Conservation (phyloP, 2,888 invertebrate genomes). For the Orchesellides sinensis region DNA sequence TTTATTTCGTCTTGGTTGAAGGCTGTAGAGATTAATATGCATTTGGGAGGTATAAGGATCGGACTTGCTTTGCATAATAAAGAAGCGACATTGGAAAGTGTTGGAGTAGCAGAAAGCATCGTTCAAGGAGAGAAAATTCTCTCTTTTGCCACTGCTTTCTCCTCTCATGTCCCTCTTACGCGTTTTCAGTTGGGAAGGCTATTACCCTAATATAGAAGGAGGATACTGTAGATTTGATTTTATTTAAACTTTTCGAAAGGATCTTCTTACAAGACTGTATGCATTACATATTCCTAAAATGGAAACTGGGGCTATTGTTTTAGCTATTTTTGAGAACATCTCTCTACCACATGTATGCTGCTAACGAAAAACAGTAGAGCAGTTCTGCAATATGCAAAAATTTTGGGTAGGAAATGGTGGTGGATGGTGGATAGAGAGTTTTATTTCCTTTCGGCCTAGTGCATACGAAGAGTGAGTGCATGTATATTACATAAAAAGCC, state of each 20-base stretch:
- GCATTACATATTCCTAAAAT: neutral
- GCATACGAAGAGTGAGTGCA: too few relatives aligned
- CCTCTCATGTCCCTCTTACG: neutral
- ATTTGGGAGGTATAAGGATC: slow-evolving; percentile 66
- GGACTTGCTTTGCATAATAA: slow-evolving; percentile 70
- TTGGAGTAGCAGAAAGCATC: slow-evolving; percentile 9
- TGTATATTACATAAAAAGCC: too few relatives aligned
- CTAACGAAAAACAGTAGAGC: neutral
- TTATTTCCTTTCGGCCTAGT: too few relatives aligned
- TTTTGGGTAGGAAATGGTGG: too few relatives aligned
- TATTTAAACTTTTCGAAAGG: neutral
- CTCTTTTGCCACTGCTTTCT: neutral
- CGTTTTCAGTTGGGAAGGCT: neutral
- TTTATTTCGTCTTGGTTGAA: slow-evolving; percentile 68
- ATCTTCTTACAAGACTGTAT: neutral
- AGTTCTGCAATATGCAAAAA: neutral
- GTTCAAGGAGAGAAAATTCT: neutral
- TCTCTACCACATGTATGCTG: neutral
- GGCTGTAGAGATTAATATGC: slow-evolving; percentile 70
- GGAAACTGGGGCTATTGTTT: neutral
- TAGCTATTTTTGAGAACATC: neutral
- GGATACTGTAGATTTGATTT: too few relatives aligned
- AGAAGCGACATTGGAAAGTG: slow-evolving; percentile 47
- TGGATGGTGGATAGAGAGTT: too few relatives aligned
- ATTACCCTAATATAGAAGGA: neutral